Evolutionary conservation across 64 coral and sea anemone genomes (phyloP), one percentile per base, ranked within the genome.

Genomic region (Pocillopora damicornis): DNA sequence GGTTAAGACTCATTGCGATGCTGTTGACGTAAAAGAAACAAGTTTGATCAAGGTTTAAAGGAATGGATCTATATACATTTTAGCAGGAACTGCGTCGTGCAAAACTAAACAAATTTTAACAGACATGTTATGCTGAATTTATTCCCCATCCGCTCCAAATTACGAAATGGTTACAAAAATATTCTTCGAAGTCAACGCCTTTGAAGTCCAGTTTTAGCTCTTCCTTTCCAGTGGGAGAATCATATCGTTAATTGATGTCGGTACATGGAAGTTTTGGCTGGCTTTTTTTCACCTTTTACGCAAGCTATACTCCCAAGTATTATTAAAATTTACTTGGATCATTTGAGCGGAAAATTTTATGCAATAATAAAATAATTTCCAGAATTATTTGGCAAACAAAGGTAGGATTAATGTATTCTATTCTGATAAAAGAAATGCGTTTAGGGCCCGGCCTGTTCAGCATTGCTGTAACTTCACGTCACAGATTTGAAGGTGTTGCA

Each of bases 21-120:
- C 37, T 58, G 35, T 51, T 85, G 63, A 85, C 81, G 81, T 38
- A 71, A 56, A 58, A 12, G 81, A 65, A 85, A 85, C 67, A 71
- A 71, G 25, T 71, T 71, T 22, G 23, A 22, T 16, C 9, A 20
- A 37, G 15, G 15, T 2, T 68, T 30, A 30, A 61, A 66, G 18
- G 17, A 63, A 82, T 67, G 35, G 61, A 42, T 30, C 30, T 82
- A 66, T 84, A 69, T 84, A n/a, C 11, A 51, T 38, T 12, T 4
- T 4, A 72, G 37, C 63, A 85, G 81, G 81, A 85, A 38, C 35
- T 15, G 20, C n/a, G 18, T 10, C 23, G 63, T 85, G 63, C 63
- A 37, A 42, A 6, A n/a, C 57, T 57, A 23, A 56, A 45, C 37
- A 85, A 58, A 22, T 73, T 66, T 82, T 82, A 66, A 82, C 81